Conservation (phyloP, 2,888 invertebrate genomes). For the Hydroisotoma schaefferi region DNA sequence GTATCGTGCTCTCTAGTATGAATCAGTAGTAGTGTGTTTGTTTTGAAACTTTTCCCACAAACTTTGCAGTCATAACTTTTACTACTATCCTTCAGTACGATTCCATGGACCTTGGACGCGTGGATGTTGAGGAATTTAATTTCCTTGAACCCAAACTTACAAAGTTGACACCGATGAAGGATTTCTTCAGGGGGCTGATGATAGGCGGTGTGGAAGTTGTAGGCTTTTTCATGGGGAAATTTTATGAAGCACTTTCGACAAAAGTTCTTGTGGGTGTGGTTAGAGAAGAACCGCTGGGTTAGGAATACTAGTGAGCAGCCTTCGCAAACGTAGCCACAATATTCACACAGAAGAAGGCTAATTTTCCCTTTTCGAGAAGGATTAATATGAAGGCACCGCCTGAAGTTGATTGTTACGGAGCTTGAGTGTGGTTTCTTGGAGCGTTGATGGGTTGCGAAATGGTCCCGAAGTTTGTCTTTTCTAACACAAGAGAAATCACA, state of each 20-base stretch:
- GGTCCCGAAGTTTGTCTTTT: neutral
- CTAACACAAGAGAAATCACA: neutral
- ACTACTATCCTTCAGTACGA: neutral
- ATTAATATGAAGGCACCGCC: conserved; percentile 4
- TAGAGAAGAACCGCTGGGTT: neutral
- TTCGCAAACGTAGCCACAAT: conserved; percentile 5
- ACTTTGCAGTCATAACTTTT: neutral
- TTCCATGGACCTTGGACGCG: neutral
- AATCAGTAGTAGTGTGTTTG: neutral
- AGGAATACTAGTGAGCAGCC: neutral
- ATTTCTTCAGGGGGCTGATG: neutral
- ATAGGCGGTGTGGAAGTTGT: neutral
- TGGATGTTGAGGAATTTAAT: conserved; percentile 1
- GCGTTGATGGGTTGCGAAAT: neutral
- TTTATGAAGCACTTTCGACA: conserved; percentile 4
- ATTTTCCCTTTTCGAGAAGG: neutral
- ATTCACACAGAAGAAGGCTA: conserved; percentile 1
- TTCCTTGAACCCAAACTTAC: neutral
- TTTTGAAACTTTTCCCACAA: neutral
- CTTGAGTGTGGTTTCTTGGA: neutral
- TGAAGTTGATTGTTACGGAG: neutral
- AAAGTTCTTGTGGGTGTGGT: conserved; percentile 9
- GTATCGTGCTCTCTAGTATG: neutral
- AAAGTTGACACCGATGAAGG: neutral
- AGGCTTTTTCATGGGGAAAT: conserved; percentile 6